A percentile compares a stretch with the other conserved stretches of the same genome.
Conservation (phyloP, 2,113 vertebrate genomes). For the Trinectes maculatus region DNA sequence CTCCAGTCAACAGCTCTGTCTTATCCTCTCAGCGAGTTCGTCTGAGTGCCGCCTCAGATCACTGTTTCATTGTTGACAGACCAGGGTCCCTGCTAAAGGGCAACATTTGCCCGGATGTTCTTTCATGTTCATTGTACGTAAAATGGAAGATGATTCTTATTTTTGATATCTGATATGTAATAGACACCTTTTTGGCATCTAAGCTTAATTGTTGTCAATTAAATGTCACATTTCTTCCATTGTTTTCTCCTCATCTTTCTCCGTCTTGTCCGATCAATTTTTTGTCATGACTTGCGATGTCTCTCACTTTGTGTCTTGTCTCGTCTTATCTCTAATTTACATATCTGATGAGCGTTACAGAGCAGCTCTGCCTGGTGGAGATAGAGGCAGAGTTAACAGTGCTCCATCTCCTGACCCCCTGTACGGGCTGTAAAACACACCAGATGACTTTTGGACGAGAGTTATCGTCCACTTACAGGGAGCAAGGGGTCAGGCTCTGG, state of each 20-base stretch:
- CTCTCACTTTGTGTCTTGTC: conserved; percentile 3
- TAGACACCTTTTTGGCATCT: background rate
- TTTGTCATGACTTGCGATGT: background rate
- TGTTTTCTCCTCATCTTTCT: background rate
- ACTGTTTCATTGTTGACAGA: conserved; percentile 11
- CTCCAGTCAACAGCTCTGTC: conserved; percentile 19
- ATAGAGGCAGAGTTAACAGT: conserved; percentile 19
- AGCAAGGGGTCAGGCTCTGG: conserved; percentile 57
- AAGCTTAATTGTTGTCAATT: conserved; percentile 1
- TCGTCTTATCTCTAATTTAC: conserved; percentile 21
- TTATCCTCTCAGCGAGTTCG: conserved; percentile 35
- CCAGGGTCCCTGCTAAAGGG: background rate
- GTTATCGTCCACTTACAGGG: conserved; percentile 67
- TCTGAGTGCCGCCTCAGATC: conserved; percentile 25
- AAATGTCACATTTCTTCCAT: background rate
- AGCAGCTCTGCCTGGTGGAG: conserved; percentile 30
- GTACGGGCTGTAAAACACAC: conserved; percentile 28
- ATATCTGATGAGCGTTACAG: conserved; percentile 16
- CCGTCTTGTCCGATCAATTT: background rate
- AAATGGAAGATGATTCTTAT: background rate
- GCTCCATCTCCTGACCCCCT: conserved; percentile 35
- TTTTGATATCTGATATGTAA: too few relatives aligned
- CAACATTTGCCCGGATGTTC: background rate
- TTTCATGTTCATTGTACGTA: background rate
- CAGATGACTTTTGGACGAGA: conserved; percentile 58